A percentile compares a stretch with the other conserved stretches of the same genome.
Conservation (phyloP, 2,888 invertebrate species). For the Tenthredo livida region DNA sequence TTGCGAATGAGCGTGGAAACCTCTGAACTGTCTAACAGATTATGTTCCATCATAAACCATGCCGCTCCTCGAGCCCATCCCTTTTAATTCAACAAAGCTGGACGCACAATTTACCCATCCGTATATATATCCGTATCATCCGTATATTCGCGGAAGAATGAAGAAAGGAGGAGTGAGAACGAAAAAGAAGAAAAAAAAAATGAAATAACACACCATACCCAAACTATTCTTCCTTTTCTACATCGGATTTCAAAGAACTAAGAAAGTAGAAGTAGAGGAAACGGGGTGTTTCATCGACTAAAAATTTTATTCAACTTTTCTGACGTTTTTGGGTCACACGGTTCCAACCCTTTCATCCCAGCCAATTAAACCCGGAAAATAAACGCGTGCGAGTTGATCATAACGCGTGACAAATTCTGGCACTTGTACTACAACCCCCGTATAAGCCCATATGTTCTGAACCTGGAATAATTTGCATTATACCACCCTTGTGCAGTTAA, state of each 20-base stretch:
- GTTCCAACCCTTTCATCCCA: neutral
- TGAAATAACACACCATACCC: neutral
- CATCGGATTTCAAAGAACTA: neutral
- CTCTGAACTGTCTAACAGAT: constrained; percentile 36
- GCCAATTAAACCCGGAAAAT: constrained; percentile 23
- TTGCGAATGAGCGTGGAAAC: constrained; percentile 32
- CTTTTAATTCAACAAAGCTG: constrained; percentile 6
- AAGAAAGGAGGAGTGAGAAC: no score
- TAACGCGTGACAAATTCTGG: constrained; percentile 45
- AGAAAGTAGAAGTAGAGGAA: neutral
- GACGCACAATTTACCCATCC: neutral
- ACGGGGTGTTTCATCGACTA: neutral
- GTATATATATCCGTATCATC: neutral
- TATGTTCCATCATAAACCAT: constrained; percentile 12
- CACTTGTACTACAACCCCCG: constrained; percentile 32
- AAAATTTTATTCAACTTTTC: neutral
- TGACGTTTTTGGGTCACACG: neutral
- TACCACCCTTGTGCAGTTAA: constrained; percentile 32
- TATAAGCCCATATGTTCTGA: neutral
- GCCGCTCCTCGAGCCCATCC: constrained; percentile 2
- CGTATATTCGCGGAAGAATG: neutral
- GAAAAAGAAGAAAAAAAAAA: neutral
- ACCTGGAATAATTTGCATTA: constrained; percentile 30
- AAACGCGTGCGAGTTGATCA: no score
- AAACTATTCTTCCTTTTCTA: neutral